Percentiles rank a stretch among this genome's conserved stretches.
phyloP scores from a whole-genome alignment of 2,797 vertebrate genomes.

The Pagetopsis macropterus region DNA sequence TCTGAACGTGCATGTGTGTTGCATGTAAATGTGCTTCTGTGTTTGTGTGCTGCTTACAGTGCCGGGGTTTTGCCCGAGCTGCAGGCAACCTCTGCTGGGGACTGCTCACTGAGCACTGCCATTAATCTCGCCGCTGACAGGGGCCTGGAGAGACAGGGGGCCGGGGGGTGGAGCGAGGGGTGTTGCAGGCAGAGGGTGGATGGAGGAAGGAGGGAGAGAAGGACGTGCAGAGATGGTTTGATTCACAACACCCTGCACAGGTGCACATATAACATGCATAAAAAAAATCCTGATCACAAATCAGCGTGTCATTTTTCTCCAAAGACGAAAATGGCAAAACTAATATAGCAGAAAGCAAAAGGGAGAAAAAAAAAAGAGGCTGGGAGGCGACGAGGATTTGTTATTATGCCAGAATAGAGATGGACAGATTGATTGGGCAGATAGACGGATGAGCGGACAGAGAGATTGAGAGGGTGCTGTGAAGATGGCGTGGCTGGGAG shows the following conservation, averaged over 20 bases:
- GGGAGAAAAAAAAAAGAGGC: constrained; percentile 2
- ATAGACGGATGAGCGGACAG: constrained; percentile 53
- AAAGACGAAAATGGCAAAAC: constrained; percentile 25
- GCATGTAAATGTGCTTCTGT: constrained; percentile 45
- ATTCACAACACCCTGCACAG: constrained; percentile 29
- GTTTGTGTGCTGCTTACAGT: constrained; percentile 60
- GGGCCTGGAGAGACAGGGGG: constrained; percentile 68
- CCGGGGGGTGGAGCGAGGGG: constrained; percentile 30
- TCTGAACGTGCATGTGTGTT: constrained; percentile 37
- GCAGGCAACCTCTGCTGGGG: constrained; percentile 80
- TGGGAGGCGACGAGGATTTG: constrained; percentile 19
- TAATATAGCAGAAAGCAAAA: constrained; percentile 40
- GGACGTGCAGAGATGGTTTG: constrained; percentile 32
- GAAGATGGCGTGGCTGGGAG: constrained; percentile 43
- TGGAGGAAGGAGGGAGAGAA: constrained; percentile 33
- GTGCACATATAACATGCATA: background rate
- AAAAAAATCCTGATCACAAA: constrained; percentile 29
- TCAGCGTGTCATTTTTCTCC: constrained; percentile 15
- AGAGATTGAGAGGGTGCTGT: constrained; percentile 56
- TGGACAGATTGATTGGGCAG: constrained; percentile 60
- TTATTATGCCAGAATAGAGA: constrained; percentile 55
- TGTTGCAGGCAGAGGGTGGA: constrained; percentile 41
- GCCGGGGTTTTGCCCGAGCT: constrained; percentile 74
- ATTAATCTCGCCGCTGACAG: constrained; percentile 86
- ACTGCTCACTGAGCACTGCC: constrained; percentile 84